Conservation (phyloP, 1,140 invertebrate genomes). For the Cataglyphis hispanica region DNA sequence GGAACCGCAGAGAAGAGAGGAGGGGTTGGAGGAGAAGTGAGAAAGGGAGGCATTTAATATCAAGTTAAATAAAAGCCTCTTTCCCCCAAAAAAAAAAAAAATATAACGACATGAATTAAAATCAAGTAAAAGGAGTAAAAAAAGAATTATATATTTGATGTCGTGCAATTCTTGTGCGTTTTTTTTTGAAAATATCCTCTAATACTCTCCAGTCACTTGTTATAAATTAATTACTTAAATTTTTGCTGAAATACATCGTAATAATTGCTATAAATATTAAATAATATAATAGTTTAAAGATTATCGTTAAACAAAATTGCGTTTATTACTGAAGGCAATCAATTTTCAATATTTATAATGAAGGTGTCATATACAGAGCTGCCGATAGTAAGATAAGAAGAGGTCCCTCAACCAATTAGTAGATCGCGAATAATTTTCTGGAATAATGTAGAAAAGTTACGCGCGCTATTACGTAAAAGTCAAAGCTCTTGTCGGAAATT, state of each 20-base stretch:
- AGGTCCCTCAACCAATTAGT: background rate
- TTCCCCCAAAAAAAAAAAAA: background rate
- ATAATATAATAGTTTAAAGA: background rate
- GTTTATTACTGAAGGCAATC: background rate
- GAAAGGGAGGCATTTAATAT: slow-evolving; percentile 62
- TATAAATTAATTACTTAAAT: background rate
- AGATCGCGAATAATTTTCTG: slow-evolving; percentile 22
- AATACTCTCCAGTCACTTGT: background rate
- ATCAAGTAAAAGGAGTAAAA: background rate
- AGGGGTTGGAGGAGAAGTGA: slow-evolving; percentile 59
- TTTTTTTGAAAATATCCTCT: background rate
- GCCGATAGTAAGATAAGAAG: background rate
- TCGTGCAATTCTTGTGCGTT: background rate
- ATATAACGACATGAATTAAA: slow-evolving; percentile 25
- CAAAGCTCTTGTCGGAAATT: slow-evolving; percentile 50
- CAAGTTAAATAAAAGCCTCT: slow-evolving; percentile 45
- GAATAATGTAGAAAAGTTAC: slow-evolving; percentile 17
- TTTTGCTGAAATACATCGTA: background rate
- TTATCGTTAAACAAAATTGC: background rate
- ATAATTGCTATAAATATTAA: background rate
- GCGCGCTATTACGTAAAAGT: slow-evolving; percentile 55
- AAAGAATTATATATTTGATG: background rate
- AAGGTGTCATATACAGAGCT: background rate
- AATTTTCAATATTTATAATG: background rate
- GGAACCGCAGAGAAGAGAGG: slow-evolving; percentile 63